Evolutionary conservation across 2,113 vertebrate genomes (phyloP), one percentile per base, ranked within the genome.

Genomic region (Aythya baeri): DNA sequence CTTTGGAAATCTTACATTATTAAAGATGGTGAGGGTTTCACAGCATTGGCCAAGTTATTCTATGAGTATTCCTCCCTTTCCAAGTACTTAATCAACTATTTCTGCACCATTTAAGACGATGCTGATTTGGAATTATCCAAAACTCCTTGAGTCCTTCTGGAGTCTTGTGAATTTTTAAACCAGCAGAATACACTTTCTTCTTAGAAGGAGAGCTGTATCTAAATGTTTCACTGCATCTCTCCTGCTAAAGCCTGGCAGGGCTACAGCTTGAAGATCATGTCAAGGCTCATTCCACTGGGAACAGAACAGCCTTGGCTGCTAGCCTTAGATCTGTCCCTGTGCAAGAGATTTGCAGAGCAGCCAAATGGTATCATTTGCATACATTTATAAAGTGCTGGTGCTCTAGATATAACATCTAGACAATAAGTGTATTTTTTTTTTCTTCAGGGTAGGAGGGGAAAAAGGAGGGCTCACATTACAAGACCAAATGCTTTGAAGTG

Each of bases 231-330:
- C 49, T 79, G 58, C 22, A 62, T 86, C 86, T 74, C 21, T 90
- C 9, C 46, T 86, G 67, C 67, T 76, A 32, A 71, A 91, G 73
- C 49, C 90, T 96, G 74, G 57, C 77, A 93, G 54, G 46, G 66
- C 91, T 94, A 36, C 91, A 93, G 36, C 38, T 92, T 89, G 67
- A 95, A 80, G 77, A 94, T 94, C 86, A 49, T 88, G 93, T 97
- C 95, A 96, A 92, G 89, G 89, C 68, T 95, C 27, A 78, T 88
- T 94, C 72, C 36, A 36, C 59, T 71, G 78, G 92, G 91, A 96
- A 76, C 88, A 91, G 87, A 89, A n/a, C 88, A 96, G 66, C 91
- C 91, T 97, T 97, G 96, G 90, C 92, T 96, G 74, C 63, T 92
- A 93, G 75, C 82, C 50, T 83, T 79, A 89, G 41, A 74, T 94